phyloP scores from a whole-genome alignment of 1,140 invertebrate species.

The Heliothis subflexa region DNA sequence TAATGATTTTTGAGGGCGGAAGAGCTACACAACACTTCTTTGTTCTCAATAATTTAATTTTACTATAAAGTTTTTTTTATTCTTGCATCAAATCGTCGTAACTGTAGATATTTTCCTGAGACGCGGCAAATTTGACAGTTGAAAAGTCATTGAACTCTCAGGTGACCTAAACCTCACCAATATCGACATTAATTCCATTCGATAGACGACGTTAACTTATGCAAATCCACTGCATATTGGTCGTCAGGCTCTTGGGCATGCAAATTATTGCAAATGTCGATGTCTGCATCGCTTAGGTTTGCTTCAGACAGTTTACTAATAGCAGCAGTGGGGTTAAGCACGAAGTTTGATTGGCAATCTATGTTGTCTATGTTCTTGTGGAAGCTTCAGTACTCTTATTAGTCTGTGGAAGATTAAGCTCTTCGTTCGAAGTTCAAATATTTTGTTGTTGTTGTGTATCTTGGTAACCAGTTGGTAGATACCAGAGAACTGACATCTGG shows the following conservation, averaged over 20 bases:
- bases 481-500: no score
- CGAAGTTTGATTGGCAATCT: slow-evolving; percentile 21
- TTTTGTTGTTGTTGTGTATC: neutral
- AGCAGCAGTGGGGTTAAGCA: neutral
- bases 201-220: slow-evolving; percentile 10
- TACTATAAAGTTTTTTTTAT: no score
- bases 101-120: no score
- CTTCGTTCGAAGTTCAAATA: neutral
- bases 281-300: slow-evolving; percentile 4
- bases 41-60: no score
- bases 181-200: neutral
- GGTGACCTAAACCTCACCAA: neutral
- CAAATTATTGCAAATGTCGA: slow-evolving; percentile 16
- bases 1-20: no score
- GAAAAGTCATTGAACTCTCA: neutral
- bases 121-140: neutral
- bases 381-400: neutral
- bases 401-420: neutral
- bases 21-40: no score
- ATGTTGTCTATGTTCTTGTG: neutral
- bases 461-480: neutral
- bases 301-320: slow-evolving; percentile 11
- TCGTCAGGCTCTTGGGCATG: slow-evolving; percentile 9
- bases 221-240: slow-evolving; percentile 5
- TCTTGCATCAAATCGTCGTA: no score